These are phyloP conservation scores for Lasioglossum malachurum DNA, from an alignment of 2,888 invertebrate genomes.

Conservation along the genomic window DNA sequence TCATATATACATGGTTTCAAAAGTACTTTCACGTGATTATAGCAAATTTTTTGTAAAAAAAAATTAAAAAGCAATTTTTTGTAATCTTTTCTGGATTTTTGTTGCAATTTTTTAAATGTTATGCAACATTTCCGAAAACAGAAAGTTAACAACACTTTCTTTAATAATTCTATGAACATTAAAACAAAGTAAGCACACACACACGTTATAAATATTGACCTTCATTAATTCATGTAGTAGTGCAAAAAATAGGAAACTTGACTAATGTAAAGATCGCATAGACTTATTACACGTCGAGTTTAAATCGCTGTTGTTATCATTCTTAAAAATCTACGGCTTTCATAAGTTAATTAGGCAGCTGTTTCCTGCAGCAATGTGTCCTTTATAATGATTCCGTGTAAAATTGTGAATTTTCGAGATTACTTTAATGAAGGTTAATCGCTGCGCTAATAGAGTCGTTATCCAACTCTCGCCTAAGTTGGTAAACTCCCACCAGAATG, in stretches of 20 bases:
- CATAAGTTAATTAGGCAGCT: background rate
- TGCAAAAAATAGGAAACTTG: too few relatives aligned
- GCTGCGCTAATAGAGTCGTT: conserved; percentile 20
- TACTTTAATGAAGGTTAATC: conserved; percentile 38
- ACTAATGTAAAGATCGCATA: too few relatives aligned
- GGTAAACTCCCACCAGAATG: conserved; percentile 20
- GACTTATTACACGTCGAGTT: background rate
- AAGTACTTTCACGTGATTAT: too few relatives aligned
- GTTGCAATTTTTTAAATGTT: too few relatives aligned
- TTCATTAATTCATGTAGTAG: too few relatives aligned
- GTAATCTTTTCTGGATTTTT: too few relatives aligned
- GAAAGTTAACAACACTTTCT: background rate
- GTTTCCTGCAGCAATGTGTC: background rate
- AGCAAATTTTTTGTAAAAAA: too few relatives aligned
- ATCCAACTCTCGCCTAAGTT: conserved; percentile 20
- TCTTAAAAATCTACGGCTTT: background rate
- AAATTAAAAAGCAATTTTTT: too few relatives aligned
- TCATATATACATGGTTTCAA: too few relatives aligned
- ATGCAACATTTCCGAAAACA: background rate
- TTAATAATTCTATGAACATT: background rate
- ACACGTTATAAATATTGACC: background rate
- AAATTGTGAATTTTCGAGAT: conserved; percentile 11
- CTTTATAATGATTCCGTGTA: background rate
- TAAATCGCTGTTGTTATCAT: background rate
- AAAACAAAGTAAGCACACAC: background rate